Evolutionary conservation across 2,113 vertebrate genomes (phyloP), one percentile per base, ranked within the genome.

Genomic region (Otus sunia): DNA sequence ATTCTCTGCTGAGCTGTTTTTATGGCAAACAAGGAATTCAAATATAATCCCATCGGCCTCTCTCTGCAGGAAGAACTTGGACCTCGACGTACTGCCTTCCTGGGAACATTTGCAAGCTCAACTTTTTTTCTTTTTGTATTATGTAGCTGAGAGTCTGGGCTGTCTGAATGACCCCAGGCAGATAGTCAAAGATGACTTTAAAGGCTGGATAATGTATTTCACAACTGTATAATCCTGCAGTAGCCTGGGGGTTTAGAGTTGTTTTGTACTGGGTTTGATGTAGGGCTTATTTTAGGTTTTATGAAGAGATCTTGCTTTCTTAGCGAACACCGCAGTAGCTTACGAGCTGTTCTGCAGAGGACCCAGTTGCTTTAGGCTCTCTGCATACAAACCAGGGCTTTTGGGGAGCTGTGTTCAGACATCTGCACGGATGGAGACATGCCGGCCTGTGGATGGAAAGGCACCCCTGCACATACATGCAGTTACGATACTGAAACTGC

Each of bases 201-300:
- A 97, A 97, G 93, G 78, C 95, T 90, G 94, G 91, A 93, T 97
- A 97, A 97, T 93, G 83, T 91, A 91, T 97, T 97, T 97, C 94
- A 92, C 90, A 72, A 88, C 91, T 88, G 87, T 63, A 88, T 97
- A 97, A 97, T 97, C 97, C 94, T 56, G 82, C 82, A 75, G 77
- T 92, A 97, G 97, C 96, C 94, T 96, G 68, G 87, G 91, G 97
- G 86, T 88, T 97, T 96, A 75, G 91, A 92, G 75, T 97, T 97
- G 93, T 93, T 97, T 95, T 95, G 91, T 95, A 92, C 73, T 63
- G 87, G 2, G 93, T 97, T 97, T 97, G 96, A 97, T 96, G 92
- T 95, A 92, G 90, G 89, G 94, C 80, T 97, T 97, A 95, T 90
- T 96, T 91, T 79, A 69, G 86, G 71, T 89, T 97, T 94, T 94